Base-by-base conservation (phyloP, 2,113 vertebrate genomes). In the Carollia perspicillata region DNA sequence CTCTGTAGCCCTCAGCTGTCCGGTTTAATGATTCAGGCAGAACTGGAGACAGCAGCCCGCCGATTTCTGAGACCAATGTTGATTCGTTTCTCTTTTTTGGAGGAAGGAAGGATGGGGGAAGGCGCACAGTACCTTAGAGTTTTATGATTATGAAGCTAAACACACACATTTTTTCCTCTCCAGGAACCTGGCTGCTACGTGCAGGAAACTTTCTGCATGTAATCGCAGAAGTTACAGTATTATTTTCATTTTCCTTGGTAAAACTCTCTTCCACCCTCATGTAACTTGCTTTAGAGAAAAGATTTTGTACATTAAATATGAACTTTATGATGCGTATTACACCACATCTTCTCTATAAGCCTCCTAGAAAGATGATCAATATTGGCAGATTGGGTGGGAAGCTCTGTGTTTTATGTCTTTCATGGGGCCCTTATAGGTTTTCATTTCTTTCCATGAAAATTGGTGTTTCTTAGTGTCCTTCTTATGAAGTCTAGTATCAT, bases 171-270 rank as follows among this genome's bases (percentile, higher is more conserved):
- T 90, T 35, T 71, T 60, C 47, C 55, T 53, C 65, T 95, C 68
- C 51, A 51, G 78, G 84, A 96, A 71, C 58, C 75, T 88, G 89
- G 47, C 42, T 84, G 40, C 63, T 58, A 14, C n/a, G 65, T 71
- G 69, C 89, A 94, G 94, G 89, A 96, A 87, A 42, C 74, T 53
- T 84, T 86, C 60, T 83, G 37, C 71, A 37, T 11, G 8, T 74
- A 44, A 90, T 44, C 84, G 68, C 35, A 58, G 55, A 79, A 26
- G 23, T 85, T 90, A 47, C 68, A 26, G 77, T 26, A 53, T 65
- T 79, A 69, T 88, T 93, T 94, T 89, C 87, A 17, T 84, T 77
- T 63, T 79, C 65, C 83, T 84, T 51, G 33, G 28, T 96, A 90
- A 89, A 94, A 94, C 44, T 91, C 58, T 95, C 58, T 93, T 58